Evolutionary conservation across 2,888 invertebrate genomes (phyloP).

Genomic region (Eilema caniola): DNA sequence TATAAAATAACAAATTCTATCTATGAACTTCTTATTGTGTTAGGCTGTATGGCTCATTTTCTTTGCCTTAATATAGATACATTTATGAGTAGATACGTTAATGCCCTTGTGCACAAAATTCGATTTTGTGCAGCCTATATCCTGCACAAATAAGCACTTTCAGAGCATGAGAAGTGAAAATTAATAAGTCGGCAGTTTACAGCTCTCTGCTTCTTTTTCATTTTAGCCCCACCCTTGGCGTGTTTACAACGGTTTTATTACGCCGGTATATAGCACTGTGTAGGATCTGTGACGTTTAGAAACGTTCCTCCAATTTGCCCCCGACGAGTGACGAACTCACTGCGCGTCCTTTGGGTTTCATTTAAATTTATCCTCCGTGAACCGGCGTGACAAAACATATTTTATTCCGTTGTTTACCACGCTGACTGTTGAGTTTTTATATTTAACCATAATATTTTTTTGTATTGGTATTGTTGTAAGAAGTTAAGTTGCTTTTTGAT

Average conservation of each 20-base stretch:
- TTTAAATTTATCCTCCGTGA: conserved; percentile 47
- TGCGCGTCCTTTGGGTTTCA: conserved; percentile 40
- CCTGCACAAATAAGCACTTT: too few species aligned
- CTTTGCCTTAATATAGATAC: too few species aligned
- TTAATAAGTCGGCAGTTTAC: conserved; percentile 69
- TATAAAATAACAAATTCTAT: too few species aligned
- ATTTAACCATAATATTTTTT: not conserved
- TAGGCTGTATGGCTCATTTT: too few species aligned
- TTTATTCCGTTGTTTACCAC: conserved; percentile 30
- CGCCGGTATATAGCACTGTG: conserved; percentile 47
- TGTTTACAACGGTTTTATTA: conserved; percentile 66
- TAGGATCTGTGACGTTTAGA: conserved; percentile 47
- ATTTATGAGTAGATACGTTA: too few species aligned
- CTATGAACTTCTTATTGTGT: too few species aligned
- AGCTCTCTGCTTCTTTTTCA: conserved; percentile 65
- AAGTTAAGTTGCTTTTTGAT: too few species aligned
- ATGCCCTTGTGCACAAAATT: too few species aligned
- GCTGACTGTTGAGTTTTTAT: not conserved
- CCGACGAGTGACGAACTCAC: conserved; percentile 41
- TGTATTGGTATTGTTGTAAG: too few species aligned
- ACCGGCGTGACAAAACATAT: conserved; percentile 29
- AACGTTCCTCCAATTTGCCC: conserved; percentile 48
- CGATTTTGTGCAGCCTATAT: too few species aligned
- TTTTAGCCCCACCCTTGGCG: conserved; percentile 50
- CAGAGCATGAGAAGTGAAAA: too few species aligned